Percentiles rank a stretch among this genome's conserved stretches.
These are phyloP conservation scores for Gopherus flavomarginatus DNA, from an alignment of 2,113 vertebrate genomes.

Conservation along the genomic window DNA sequence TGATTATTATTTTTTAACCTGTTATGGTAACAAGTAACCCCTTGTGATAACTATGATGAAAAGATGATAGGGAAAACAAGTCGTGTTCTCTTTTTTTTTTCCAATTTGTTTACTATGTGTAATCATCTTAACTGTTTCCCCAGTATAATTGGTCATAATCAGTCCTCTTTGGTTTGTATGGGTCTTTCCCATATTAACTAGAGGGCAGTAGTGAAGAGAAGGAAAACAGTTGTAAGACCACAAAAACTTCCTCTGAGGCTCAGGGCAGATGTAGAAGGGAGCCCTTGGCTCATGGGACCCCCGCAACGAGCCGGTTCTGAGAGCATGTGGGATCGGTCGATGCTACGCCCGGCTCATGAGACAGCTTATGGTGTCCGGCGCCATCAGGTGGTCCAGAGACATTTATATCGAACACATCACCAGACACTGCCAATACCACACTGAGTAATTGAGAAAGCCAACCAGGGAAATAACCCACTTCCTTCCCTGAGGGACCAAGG, in stretches of 20 bases:
- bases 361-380: no score
- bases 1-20: background rate
- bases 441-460: no score
- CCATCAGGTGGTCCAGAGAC: no score
- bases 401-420: no score
- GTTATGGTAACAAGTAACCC: background rate
- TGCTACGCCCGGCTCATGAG: no score
- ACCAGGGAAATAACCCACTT: no score
- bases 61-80: background rate
- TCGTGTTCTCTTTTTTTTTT: background rate
- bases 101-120: background rate
- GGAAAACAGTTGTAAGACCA: background rate
- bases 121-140: background rate
- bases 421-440: no score
- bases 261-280: background rate
- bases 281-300: no score
- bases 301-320: no score
- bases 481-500: no score
- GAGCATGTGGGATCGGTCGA: no score
- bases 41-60: background rate
- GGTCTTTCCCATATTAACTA: accelerated
- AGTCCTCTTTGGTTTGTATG: background rate
- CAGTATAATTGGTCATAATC: background rate
- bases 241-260: accelerated
- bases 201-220: background rate